phyloP scores from a whole-genome alignment of 2,797 vertebrate species.

The Phataginus tetradactyla region DNA sequence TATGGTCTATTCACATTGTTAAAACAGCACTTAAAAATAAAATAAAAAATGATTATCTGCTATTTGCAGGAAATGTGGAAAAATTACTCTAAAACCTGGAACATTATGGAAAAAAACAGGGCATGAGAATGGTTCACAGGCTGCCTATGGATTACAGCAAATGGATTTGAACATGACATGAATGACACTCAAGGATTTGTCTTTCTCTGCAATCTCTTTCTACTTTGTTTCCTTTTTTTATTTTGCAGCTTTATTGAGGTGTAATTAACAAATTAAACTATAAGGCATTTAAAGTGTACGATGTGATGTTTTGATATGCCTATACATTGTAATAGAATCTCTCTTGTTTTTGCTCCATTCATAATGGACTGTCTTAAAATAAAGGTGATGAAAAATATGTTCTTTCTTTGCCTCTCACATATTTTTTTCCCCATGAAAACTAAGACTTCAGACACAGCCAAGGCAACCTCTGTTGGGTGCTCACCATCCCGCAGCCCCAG shows the following conservation, averaged over 20 bases:
- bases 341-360: background rate
- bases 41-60: constrained; percentile 75
- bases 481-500: background rate
- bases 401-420: background rate
- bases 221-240: background rate
- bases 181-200: background rate
- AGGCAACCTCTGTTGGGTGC: background rate
- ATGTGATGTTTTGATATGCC: background rate
- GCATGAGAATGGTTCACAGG: constrained; percentile 59
- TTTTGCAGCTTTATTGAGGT: background rate
- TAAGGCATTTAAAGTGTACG: background rate
- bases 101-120: constrained; percentile 16
- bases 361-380: background rate
- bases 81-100: constrained; percentile 64
- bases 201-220: background rate
- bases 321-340: background rate
- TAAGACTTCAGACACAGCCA: background rate
- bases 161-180: background rate
- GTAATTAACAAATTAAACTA: background rate
- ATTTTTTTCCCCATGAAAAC: background rate
- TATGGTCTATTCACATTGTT: constrained; percentile 74
- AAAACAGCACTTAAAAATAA: constrained; percentile 77
- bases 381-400: background rate
- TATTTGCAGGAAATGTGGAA: constrained; percentile 79
- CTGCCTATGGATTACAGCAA: constrained; percentile 77